A percentile compares a stretch with the other conserved stretches of the same genome.
phyloP scores from a whole-genome alignment of 1,140 invertebrate species.

The Heliothis virescens region DNA sequence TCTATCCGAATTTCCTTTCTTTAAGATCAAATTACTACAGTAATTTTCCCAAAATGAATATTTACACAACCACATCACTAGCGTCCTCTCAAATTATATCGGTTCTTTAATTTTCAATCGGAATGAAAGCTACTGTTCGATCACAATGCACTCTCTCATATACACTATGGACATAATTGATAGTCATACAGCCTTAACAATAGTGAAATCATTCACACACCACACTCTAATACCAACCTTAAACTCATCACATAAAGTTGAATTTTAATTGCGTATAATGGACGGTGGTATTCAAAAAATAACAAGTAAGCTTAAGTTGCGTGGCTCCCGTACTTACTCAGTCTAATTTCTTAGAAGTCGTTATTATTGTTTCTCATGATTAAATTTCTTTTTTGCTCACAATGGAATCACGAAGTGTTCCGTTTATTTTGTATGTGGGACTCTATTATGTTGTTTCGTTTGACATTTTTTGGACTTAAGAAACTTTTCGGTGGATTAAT shows the following conservation, averaged over 20 bases:
- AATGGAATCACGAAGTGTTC: slow-evolving; percentile 71
- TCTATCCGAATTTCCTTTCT: too few species aligned
- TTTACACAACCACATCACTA: slow-evolving; percentile 72
- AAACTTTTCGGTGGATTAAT: slow-evolving; percentile 32
- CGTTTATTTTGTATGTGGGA: slow-evolving; percentile 66
- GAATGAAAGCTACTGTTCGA: slow-evolving; percentile 82
- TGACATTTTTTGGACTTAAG: slow-evolving; percentile 51
- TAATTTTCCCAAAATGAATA: neutral
- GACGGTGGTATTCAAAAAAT: slow-evolving; percentile 74
- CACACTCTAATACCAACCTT: slow-evolving; percentile 60
- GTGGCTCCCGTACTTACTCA: slow-evolving; percentile 84
- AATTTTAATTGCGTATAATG: slow-evolving; percentile 53
- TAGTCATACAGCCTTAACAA: slow-evolving; percentile 84
- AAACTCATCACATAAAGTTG: slow-evolving; percentile 54
- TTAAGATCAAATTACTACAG: too few species aligned
- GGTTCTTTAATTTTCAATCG: slow-evolving; percentile 85
- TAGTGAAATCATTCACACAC: slow-evolving; percentile 74
- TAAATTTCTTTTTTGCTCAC: slow-evolving; percentile 84
- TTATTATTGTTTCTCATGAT: slow-evolving; percentile 85
- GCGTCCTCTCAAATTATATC: slow-evolving; percentile 80
- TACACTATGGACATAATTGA: slow-evolving; percentile 83
- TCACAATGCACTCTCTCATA: slow-evolving; percentile 81
- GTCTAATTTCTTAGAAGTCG: slow-evolving; percentile 82
- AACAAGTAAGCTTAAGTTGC: slow-evolving; percentile 78
- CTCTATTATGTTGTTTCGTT: slow-evolving; percentile 60